Evolutionary conservation across 1,140 invertebrate species (phyloP).

Genomic region (Polypedilum vanderplanki): DNA sequence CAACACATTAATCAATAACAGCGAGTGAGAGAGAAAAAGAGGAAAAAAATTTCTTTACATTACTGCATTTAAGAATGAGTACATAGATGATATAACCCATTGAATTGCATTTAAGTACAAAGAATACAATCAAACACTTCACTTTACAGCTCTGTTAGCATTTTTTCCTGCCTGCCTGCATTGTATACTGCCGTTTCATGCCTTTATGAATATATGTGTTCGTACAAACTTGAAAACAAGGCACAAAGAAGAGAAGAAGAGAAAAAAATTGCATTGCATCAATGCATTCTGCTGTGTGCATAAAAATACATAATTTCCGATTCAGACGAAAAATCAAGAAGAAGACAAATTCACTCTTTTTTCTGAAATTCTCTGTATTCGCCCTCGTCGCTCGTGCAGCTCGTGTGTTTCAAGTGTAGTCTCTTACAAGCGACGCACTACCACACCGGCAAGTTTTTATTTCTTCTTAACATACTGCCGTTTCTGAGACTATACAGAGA

Average conservation of each 20-base stretch:
- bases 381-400: neutral
- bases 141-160: neutral
- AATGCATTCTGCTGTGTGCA: constrained; percentile 23
- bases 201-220: constrained; percentile 4
- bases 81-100: neutral
- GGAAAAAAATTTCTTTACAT: no score
- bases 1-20: no score
- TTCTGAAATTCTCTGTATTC: neutral
- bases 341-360: constrained; percentile 26
- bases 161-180: neutral
- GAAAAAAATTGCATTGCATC: constrained; percentile 25
- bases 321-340: constrained; percentile 26
- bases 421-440: constrained; percentile 15
- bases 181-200: neutral
- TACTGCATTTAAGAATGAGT: no score
- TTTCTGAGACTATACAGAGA: neutral
- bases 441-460: neutral
- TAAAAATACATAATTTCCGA: constrained; percentile 27
- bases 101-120: constrained; percentile 2
- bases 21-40: no score
- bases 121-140: constrained; percentile 17
- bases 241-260: neutral
- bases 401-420: constrained; percentile 19
- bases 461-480: neutral
- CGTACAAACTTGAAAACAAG: neutral